Conservation (phyloP, 2,888 invertebrate genomes). For the Pimpla rufipes region DNA sequence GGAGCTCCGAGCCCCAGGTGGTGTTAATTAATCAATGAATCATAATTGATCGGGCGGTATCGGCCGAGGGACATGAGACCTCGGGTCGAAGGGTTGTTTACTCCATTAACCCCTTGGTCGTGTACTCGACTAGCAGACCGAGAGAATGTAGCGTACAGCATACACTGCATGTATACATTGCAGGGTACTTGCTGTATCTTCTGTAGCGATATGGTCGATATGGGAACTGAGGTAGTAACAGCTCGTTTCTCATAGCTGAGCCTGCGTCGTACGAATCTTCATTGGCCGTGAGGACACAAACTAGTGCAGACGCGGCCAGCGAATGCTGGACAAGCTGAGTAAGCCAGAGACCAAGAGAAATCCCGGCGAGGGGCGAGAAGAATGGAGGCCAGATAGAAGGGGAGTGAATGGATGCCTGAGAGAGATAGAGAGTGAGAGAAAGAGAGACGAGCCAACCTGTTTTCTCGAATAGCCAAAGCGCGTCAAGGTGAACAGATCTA, state of each 20-base stretch:
- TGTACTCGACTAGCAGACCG: constrained; percentile 69
- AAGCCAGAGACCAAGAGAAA: constrained; percentile 18
- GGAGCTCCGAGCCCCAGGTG: constrained; percentile 29
- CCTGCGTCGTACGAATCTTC: constrained; percentile 52
- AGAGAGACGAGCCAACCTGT: constrained; percentile 21
- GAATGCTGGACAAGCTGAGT: constrained; percentile 23
- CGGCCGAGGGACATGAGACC: constrained; percentile 66
- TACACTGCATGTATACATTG: constrained; percentile 16
- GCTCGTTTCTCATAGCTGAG: constrained; percentile 19
- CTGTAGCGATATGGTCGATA: constrained; percentile 24
- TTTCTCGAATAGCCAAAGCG: constrained; percentile 9
- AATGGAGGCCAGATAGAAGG: background rate
- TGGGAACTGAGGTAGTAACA: constrained; percentile 5
- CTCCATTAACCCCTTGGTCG: constrained; percentile 70
- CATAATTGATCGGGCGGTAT: constrained; percentile 70
- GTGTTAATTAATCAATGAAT: constrained; percentile 71
- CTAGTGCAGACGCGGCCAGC: constrained; percentile 4
- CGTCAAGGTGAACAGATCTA: constrained; percentile 12
- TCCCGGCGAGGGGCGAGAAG: constrained; percentile 4
- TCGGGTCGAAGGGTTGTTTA: constrained; percentile 68
- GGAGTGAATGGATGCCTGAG: background rate
- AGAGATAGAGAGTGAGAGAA: too few species aligned
- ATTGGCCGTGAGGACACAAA: constrained; percentile 18
- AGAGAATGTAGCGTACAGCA: constrained; percentile 41
- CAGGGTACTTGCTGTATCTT: constrained; percentile 5